These are phyloP conservation scores for Natator depressus DNA, from an alignment of 2,113 vertebrate genomes.

Conservation along the genomic window DNA sequence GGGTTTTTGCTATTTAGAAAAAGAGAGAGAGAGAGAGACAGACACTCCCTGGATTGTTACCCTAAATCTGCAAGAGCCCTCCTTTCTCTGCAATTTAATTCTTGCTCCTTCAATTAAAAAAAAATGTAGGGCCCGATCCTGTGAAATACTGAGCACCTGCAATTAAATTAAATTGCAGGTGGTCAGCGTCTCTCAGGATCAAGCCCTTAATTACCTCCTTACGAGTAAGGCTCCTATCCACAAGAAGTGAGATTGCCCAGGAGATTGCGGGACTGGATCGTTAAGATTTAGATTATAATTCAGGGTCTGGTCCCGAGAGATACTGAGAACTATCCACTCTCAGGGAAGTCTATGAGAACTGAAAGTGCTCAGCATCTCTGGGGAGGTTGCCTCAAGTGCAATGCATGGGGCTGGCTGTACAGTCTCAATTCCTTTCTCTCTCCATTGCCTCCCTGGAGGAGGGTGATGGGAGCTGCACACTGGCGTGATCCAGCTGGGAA, in stretches of 20 bases:
- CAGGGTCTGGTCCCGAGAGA: neutral
- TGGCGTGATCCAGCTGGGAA: neutral
- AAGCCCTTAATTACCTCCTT: neutral
- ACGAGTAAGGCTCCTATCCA: neutral
- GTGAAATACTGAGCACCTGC: constrained; percentile 37
- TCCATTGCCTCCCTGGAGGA: neutral
- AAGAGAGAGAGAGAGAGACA: neutral
- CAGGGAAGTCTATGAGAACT: neutral
- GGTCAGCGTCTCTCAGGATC: neutral
- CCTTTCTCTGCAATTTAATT: constrained; percentile 48
- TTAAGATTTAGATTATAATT: neutral
- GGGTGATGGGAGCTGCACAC: neutral
- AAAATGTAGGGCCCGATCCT: constrained; percentile 1
- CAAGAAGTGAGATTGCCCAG: neutral
- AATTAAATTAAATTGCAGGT: neutral
- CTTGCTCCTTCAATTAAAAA: constrained; percentile 11
- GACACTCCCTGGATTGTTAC: constrained; percentile 45
- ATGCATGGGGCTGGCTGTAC: neutral
- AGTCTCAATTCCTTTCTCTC: neutral
- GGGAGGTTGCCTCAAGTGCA: neutral
- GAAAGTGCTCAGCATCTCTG: neutral
- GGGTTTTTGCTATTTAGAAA: constrained; percentile 55
- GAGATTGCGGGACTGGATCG: fast-evolving
- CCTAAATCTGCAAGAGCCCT: constrained; percentile 56
- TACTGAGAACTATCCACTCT: neutral